These are phyloP conservation scores for Ageneiosus marmoratus DNA, from an alignment of 2,113 vertebrate species.

Conservation along the genomic window DNA sequence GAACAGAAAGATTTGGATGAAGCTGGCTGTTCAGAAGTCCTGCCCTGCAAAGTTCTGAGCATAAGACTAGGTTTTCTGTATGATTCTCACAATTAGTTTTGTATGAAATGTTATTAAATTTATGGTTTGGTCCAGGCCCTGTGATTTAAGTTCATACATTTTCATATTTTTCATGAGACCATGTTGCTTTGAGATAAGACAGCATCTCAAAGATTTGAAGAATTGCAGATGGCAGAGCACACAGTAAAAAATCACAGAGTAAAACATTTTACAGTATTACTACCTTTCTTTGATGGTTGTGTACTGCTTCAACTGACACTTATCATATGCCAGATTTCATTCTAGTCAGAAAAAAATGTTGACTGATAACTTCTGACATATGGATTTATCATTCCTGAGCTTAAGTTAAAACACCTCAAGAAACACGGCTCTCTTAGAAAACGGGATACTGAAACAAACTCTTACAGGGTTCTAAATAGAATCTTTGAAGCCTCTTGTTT, in stretches of 20 bases:
- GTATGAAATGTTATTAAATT: background rate
- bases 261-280: background rate
- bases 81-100: background rate
- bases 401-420: background rate
- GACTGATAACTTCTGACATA: conserved; percentile 11
- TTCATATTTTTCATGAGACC: background rate
- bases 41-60: too few relatives aligned
- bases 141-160: background rate
- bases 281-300: conserved; percentile 1
- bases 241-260: background rate
- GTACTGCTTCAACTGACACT: background rate
- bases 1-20: background rate
- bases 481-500: background rate
- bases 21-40: background rate
- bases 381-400: background rate
- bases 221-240: conserved; percentile 5
- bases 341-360: background rate
- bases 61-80: too few relatives aligned
- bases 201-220: background rate
- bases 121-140: background rate
- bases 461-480: background rate
- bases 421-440: background rate
- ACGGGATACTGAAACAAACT: background rate
- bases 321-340: conserved; percentile 8
- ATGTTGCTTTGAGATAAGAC: background rate